These are phyloP conservation scores for Hozukius guyotensis DNA, from an alignment of 2,797 vertebrate species.

Conservation along the genomic window DNA sequence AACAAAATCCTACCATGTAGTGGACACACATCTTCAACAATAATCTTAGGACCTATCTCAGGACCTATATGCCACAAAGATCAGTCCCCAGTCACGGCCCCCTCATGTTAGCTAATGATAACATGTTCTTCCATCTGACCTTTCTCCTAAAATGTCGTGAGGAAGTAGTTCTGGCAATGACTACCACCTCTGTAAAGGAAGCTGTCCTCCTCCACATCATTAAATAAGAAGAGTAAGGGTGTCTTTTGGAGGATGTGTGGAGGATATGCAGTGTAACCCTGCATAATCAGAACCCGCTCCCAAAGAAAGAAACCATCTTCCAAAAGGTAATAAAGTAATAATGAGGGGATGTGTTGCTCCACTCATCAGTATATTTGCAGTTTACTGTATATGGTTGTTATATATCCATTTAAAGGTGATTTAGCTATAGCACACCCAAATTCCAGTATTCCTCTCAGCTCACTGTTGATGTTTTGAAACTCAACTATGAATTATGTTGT, in stretches of 20 bases:
- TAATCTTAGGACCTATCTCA: neutral
- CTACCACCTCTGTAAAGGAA: slow-evolving; percentile 38
- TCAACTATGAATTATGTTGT: slow-evolving; percentile 1
- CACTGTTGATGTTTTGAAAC: slow-evolving; percentile 7
- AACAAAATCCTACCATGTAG: neutral
- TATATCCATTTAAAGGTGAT: slow-evolving; percentile 33
- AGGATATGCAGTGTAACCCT: slow-evolving; percentile 44
- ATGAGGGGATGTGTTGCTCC: neutral
- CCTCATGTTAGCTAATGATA: slow-evolving; percentile 6
- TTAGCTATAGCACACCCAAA: neutral
- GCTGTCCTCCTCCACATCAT: slow-evolving; percentile 74
- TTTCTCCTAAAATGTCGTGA: slow-evolving; percentile 23
- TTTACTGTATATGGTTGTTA: slow-evolving; percentile 12
- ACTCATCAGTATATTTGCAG: neutral
- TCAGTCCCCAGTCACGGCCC: neutral
- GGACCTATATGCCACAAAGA: neutral
- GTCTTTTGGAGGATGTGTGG: slow-evolving; percentile 39
- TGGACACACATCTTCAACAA: neutral
- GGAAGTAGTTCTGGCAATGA: slow-evolving; percentile 36
- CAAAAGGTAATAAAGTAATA: slow-evolving; percentile 4
- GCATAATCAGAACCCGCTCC: slow-evolving; percentile 18
- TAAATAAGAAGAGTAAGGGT: slow-evolving; percentile 58
- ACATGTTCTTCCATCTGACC: slow-evolving; percentile 24
- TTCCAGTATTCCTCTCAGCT: neutral
- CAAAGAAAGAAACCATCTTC: slow-evolving; percentile 6